Base-by-base conservation (phyloP, 2,113 vertebrate species). In the Galbula dea region DNA sequence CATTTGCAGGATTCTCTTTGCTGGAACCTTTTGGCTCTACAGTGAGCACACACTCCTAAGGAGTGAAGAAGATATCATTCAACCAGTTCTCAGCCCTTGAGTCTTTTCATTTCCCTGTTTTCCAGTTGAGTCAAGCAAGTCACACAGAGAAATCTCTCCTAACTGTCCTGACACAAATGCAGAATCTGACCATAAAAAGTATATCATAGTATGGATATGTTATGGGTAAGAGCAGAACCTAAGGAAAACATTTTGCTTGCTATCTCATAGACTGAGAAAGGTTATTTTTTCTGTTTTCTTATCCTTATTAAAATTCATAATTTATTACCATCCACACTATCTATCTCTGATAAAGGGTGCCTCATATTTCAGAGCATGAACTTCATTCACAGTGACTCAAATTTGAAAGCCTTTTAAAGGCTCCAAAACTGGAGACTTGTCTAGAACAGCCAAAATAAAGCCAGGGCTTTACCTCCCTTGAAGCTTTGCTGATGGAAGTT, bases 201-300 rank as follows among this genome's bases (percentile, higher is more conserved):
- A 39, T 36, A 23, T 34, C 18, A 34, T 7, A 18, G 6, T 63
- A 26, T 36, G 32, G 32, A 32, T 37, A 29, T 11, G 3, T 75
- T 65, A 41, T 29, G 30, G 52, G 51, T n/a, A 73, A 72, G 65
- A 62, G 30, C 37, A 62, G 67, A 67, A 19, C 36, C 15, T 32
- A 76, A 41, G 52, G 48, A 71, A 57, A 67, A 36, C 20, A 13
- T 67, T 52, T 67, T 68, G 22, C 41, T 20, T 78, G 22, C 58
- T 52, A 12, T 63, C 43, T 67, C 6, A 4, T 49, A 65, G 51
- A 29, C 32, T 79, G 5, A 9, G 77, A 74, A 84, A 88, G 17
- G 32, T 81, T 66, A n/a, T 61, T 58, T 34, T 77, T 92, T 96
- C 76, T 82, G 30, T 92, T 94, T 83, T 66, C 67, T 52, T 62